Evolutionary conservation across 2,797 vertebrate species (phyloP).

Genomic region (Nannoperca australis): DNA sequence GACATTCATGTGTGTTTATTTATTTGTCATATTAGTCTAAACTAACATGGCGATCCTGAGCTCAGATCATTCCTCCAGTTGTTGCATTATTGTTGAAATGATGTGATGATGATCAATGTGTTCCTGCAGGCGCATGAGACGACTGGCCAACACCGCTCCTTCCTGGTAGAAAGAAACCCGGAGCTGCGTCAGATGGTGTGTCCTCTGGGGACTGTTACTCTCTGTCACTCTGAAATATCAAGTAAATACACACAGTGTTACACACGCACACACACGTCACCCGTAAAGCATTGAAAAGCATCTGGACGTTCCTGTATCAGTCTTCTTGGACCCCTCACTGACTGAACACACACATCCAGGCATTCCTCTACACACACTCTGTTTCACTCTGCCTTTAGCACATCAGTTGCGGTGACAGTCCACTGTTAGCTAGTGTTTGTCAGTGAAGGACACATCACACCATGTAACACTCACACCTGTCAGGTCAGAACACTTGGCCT

Average conservation of each 20-base stretch:
- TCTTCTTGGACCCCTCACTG: constrained; percentile 3
- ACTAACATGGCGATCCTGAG: not conserved
- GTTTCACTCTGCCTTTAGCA: constrained; percentile 2
- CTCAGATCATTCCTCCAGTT: not conserved
- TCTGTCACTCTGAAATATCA: constrained; percentile 27
- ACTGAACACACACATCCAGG: constrained; percentile 28
- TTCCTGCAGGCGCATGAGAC: constrained; percentile 81
- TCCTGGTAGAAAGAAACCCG: constrained; percentile 88
- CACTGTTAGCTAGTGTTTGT: not conserved
- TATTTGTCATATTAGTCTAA: not conserved
- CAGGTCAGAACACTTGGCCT: not conserved
- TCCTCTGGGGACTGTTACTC: constrained; percentile 20
- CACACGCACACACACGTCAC: constrained; percentile 14
- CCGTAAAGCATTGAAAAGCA: constrained; percentile 20
- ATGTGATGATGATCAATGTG: not conserved
- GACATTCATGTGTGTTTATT: not conserved
- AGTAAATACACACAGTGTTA: constrained; percentile 7
- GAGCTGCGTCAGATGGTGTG: constrained; percentile 16
- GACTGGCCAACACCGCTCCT: constrained; percentile 83
- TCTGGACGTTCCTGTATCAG: constrained; percentile 28
- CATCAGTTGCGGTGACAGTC: constrained; percentile 10
- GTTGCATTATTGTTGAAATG: not conserved
- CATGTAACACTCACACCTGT: not conserved
- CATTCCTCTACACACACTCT: constrained; percentile 44
- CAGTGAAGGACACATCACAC: not conserved